Conservation (phyloP, 2,888 invertebrate species). For the Neoscelio sp. region DNA sequence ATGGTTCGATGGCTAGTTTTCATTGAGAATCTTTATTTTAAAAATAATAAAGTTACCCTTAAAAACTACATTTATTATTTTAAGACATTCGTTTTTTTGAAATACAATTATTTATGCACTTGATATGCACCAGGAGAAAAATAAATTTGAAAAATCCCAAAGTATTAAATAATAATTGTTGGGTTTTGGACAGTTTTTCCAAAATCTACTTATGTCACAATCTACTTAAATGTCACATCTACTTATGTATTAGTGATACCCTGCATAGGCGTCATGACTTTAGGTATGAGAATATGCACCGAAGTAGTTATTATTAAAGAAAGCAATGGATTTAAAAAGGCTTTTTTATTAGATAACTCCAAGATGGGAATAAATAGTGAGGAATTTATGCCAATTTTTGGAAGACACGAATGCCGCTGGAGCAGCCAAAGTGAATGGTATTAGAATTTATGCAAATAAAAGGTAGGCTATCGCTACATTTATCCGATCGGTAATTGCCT, state of each 20-base stretch:
- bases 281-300: constrained; percentile 51
- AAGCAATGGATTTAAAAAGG: constrained; percentile 8
- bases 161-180: no score
- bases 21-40: no score
- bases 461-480: constrained; percentile 34
- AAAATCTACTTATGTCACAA: no score
- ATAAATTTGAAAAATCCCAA: no score
- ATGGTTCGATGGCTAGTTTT: no score
- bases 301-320: constrained; percentile 42
- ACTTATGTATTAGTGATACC: constrained; percentile 59
- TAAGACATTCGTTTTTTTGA: no score
- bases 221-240: constrained; percentile 64
- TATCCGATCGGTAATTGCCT: constrained; percentile 29
- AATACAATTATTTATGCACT: no score
- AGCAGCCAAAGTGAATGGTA: background rate
- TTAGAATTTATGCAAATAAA: constrained; percentile 54
- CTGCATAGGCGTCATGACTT: constrained; percentile 54
- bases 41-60: no score
- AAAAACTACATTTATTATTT: no score
- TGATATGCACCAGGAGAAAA: no score
- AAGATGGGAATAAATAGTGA: background rate
- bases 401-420: background rate
- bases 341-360: constrained; percentile 2
- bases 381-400: background rate
- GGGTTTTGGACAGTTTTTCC: no score